Evolutionary conservation across 2,797 vertebrate species (phyloP).

Genomic region (Cephalopachus bancanus): DNA sequence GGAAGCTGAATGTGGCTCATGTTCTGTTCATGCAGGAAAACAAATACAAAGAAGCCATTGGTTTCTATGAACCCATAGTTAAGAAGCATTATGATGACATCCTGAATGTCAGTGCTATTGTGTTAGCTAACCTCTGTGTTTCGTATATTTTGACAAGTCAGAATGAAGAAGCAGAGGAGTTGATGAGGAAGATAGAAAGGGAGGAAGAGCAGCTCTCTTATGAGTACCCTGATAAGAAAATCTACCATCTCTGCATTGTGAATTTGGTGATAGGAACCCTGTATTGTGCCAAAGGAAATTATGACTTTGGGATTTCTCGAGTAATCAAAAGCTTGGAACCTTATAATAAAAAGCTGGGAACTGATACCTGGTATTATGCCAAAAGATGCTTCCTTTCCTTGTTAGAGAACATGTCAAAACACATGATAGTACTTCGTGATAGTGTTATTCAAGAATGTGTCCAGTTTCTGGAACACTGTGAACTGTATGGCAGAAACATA

Average conservation of each 20-base stretch:
- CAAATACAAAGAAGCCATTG: slow-evolving; percentile 97
- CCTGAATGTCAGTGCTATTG: slow-evolving; percentile 95
- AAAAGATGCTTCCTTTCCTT: slow-evolving; percentile 98
- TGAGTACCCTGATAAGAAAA: slow-evolving; percentile 95
- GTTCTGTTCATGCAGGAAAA: slow-evolving; percentile 98
- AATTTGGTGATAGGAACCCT: slow-evolving; percentile 98
- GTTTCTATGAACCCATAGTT: slow-evolving; percentile 97
- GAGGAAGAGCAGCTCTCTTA: slow-evolving; percentile 98
- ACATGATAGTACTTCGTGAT: slow-evolving; percentile 95
- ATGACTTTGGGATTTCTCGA: slow-evolving; percentile 97
- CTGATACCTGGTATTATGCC: slow-evolving; percentile 98
- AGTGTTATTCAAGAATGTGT: slow-evolving; percentile 94
- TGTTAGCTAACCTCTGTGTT: slow-evolving; percentile 97
- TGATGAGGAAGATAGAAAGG: slow-evolving; percentile 98
- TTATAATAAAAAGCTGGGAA: slow-evolving; percentile 97
- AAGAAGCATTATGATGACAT: slow-evolving; percentile 97
- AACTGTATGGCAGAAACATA: slow-evolving; percentile 91
- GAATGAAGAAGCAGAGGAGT: slow-evolving; percentile 96
- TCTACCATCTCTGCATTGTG: slow-evolving; percentile 97
- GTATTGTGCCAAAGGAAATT: slow-evolving; percentile 98
- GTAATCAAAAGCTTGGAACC: slow-evolving; percentile 98
- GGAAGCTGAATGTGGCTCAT: slow-evolving; percentile 97
- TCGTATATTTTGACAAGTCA: slow-evolving; percentile 98
- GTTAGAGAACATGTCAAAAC: slow-evolving; percentile 98
- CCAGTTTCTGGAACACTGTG: slow-evolving; percentile 97